Evolutionary conservation across 2,113 vertebrate genomes (phyloP).

Genomic region (Phylloscopus trochiloides): DNA sequence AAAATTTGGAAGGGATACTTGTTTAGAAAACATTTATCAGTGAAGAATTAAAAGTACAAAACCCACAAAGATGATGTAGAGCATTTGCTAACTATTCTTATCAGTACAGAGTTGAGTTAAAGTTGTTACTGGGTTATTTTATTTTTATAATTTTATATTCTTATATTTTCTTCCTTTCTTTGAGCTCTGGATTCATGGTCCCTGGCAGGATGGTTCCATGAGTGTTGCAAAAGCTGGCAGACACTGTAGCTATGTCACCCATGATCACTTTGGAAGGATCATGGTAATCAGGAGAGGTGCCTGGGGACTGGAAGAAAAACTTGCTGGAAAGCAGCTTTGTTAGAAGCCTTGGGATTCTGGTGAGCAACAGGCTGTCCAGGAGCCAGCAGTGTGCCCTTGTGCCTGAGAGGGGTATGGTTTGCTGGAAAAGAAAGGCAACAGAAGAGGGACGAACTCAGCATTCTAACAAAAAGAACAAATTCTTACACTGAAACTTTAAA

Average conservation of each 20-base stretch:
- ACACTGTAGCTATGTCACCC: fast-evolving
- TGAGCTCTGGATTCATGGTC: neutral
- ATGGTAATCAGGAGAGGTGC: neutral
- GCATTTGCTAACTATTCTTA: neutral
- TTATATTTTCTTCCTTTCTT: neutral
- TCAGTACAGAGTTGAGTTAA: neutral
- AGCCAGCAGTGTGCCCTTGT: neutral
- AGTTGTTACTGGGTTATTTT: neutral
- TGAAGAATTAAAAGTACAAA: neutral
- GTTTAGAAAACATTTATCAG: neutral
- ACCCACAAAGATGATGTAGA: neutral
- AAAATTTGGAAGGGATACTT: neutral
- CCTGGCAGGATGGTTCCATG: neutral
- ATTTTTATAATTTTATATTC: neutral
- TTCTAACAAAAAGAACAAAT: neutral
- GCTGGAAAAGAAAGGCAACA: neutral
- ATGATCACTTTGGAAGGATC: neutral
- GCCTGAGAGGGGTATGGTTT: neutral
- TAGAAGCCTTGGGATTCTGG: neutral
- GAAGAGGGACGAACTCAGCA: neutral
- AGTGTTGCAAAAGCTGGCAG: neutral
- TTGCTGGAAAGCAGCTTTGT: neutral
- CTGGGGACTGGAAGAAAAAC: neutral
- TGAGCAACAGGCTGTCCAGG: neutral
- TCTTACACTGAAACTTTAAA: neutral